These are phyloP conservation scores for Centropristis striata DNA, from an alignment of 2,113 vertebrate genomes.

Conservation along the genomic window DNA sequence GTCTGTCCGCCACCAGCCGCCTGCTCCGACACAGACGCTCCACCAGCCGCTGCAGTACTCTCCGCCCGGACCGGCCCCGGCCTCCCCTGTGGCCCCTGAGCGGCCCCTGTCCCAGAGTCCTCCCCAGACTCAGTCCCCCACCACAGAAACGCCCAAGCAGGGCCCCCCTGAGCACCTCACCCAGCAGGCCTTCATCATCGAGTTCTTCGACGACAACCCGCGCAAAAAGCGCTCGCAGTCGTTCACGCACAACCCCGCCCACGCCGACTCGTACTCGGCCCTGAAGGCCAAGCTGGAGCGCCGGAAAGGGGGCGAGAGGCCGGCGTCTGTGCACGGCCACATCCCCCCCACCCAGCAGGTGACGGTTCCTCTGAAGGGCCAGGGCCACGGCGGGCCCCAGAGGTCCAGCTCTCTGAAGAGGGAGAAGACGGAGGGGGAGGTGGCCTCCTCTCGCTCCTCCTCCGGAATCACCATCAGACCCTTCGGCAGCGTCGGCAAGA, in stretches of 20 bases:
- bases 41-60: conserved; percentile 53
- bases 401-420: conserved; percentile 92
- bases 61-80: conserved; percentile 43
- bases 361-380: conserved; percentile 74
- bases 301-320: conserved; percentile 88
- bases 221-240: conserved; percentile 97
- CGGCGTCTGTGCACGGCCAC: conserved; percentile 77
- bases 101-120: conserved; percentile 63
- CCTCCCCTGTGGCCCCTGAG: conserved; percentile 26
- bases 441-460: conserved; percentile 74
- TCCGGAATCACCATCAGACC: conserved; percentile 75
- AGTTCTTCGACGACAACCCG: conserved; percentile 96
- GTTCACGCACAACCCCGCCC: conserved; percentile 91
- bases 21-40: conserved; percentile 14
- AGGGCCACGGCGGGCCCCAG: conserved; percentile 80
- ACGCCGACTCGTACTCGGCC: conserved; percentile 86
- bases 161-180: conserved; percentile 56
- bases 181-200: conserved; percentile 96
- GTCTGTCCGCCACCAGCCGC: neutral
- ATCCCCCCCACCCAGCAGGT: conserved; percentile 72
- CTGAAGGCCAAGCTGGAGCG: conserved; percentile 89
- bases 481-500: conserved; percentile 92
- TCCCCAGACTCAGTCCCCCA: conserved; percentile 33
- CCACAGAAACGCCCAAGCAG: conserved; percentile 20
- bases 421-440: conserved; percentile 90